Evolutionary conservation across 2,113 vertebrate species (phyloP).

Genomic region (Cichladusa arquata): DNA sequence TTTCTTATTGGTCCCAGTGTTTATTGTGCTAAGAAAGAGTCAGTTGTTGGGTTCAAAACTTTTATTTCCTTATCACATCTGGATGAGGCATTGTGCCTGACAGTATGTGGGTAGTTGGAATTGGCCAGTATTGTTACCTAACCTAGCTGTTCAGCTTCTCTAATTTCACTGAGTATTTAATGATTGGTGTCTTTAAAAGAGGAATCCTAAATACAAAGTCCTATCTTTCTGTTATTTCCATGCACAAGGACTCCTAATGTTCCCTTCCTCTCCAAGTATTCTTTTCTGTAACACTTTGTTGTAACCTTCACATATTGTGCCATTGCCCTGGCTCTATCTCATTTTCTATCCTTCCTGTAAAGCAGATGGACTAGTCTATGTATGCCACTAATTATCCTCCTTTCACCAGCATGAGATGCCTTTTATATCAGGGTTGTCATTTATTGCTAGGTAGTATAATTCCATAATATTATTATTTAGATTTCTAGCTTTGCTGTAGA

Average conservation of each 20-base stretch:
- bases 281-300: background rate
- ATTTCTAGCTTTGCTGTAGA: background rate
- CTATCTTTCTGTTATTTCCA: background rate
- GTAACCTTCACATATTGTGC: background rate
- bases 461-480: background rate
- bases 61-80: background rate
- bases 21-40: accelerated
- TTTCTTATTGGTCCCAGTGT: background rate
- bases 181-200: background rate
- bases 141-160: background rate
- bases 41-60: background rate
- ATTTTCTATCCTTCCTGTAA: background rate
- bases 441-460: background rate
- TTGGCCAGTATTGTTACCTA: background rate
- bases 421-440: background rate
- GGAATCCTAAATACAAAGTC: background rate
- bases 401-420: background rate
- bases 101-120: background rate
- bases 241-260: background rate
- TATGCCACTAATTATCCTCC: background rate
- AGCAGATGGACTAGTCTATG: background rate
- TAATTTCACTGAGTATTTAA: background rate
- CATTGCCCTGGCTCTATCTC: background rate
- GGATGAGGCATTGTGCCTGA: background rate
- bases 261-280: background rate